Percentiles rank a stretch among this genome's conserved stretches.
Evolutionary conservation across 2,113 vertebrate genomes (phyloP).

Genomic region (Tyrannus savana): DNA sequence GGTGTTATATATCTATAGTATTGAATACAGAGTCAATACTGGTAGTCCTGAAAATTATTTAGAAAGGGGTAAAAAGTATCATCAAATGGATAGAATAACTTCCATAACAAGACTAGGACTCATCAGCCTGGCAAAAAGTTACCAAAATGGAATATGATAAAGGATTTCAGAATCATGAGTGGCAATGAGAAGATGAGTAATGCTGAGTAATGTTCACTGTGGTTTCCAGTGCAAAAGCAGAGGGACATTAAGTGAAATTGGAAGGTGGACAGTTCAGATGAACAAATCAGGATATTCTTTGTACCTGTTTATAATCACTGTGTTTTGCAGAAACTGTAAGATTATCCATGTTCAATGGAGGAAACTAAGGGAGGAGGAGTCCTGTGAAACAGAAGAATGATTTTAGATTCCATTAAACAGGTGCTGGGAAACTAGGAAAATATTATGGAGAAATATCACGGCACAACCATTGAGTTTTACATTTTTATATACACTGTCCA

Average conservation of each 20-base stretch:
- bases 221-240: not conserved
- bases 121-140: not conserved
- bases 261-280: accelerated
- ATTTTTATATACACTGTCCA: not conserved
- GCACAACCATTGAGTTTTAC: accelerated
- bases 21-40: not conserved
- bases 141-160: not conserved
- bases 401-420: not conserved
- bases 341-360: not conserved
- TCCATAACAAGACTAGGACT: not conserved
- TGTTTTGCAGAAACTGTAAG: not conserved
- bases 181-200: not conserved
- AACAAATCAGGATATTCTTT: not conserved
- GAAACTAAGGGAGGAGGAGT: not conserved
- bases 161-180: not conserved
- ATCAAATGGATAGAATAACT: not conserved
- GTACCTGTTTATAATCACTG: not conserved
- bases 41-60: not conserved
- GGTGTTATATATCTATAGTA: accelerated
- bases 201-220: not conserved
- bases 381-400: not conserved
- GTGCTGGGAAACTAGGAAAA: not conserved
- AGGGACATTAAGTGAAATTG: not conserved
- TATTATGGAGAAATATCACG: not conserved
- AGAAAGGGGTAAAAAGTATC: not conserved